Conservation (phyloP, 2,797 vertebrate genomes). For the Serranus cabrilla region DNA sequence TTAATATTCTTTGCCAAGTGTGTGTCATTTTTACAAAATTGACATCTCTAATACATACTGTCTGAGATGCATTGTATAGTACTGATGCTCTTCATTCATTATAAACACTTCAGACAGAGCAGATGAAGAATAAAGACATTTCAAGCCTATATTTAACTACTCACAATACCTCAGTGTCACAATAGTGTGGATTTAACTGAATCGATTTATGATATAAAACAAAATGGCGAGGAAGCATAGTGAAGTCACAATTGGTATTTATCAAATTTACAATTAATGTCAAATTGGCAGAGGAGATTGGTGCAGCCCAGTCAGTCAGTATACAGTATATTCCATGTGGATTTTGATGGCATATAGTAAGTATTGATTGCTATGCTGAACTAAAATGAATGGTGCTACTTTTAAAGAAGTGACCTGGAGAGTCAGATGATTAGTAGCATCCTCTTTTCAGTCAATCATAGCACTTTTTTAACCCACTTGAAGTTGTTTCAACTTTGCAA, state of each 20-base stretch:
- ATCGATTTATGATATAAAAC: not conserved
- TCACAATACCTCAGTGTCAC: not conserved
- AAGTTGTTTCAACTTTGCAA: not conserved
- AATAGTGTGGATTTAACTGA: not conserved
- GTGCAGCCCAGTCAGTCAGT: not conserved
- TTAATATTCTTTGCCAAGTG: conserved; percentile 7
- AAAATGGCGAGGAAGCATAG: not conserved
- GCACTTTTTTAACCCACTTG: not conserved
- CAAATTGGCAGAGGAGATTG: not conserved
- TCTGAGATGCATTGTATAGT: not conserved
- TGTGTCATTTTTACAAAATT: not conserved
- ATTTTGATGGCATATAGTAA: not conserved
- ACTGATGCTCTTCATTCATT: not conserved
- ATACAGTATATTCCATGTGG: too few relatives aligned
- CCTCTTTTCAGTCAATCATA: conserved; percentile 1
- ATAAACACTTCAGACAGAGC: not conserved
- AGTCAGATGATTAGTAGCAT: not conserved
- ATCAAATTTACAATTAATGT: not conserved
- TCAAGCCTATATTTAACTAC: not conserved
- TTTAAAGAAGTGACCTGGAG: not conserved
- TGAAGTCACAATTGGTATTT: not conserved
- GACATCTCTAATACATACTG: not conserved
- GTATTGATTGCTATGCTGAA: not conserved
- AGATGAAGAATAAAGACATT: conserved; percentile 5
- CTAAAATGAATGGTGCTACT: not conserved